Evolutionary conservation across 2,888 invertebrate species (phyloP).

Genomic region (Bunonema sp.): DNA sequence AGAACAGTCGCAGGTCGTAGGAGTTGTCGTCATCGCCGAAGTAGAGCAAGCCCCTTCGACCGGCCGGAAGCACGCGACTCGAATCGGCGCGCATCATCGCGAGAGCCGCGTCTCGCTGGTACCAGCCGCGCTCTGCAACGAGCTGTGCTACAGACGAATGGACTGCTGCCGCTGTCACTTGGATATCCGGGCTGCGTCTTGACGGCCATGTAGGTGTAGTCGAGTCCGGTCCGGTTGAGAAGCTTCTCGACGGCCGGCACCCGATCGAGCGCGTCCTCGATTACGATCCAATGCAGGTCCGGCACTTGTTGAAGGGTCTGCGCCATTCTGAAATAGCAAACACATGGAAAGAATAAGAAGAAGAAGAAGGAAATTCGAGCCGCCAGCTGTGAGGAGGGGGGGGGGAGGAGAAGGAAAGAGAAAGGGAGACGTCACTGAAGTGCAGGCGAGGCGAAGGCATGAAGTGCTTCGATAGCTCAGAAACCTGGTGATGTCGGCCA

Average conservation of each 20-base stretch:
- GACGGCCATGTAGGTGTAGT: slow-evolving; percentile 15
- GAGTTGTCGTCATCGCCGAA: slow-evolving; percentile 18
- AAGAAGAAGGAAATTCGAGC: no score
- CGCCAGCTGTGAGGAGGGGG: no score
- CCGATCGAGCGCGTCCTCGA: slow-evolving; percentile 14
- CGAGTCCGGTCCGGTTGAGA: slow-evolving; percentile 11
- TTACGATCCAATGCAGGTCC: slow-evolving; percentile 21
- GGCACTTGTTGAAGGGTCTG: slow-evolving; percentile 17
- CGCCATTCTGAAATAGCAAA: slow-evolving; percentile 20
- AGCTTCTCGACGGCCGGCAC: slow-evolving; percentile 6
- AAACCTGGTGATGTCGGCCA: no score
- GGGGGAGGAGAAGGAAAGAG: no score
- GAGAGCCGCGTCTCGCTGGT: slow-evolving; percentile 21
- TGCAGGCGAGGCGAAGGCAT: no score
- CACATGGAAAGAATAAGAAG: no score
- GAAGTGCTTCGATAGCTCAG: no score
- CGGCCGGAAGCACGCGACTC: slow-evolving; percentile 1
- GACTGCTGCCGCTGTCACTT: slow-evolving; percentile 4
- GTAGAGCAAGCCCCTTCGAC: slow-evolving; percentile 9
- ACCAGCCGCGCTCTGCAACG: slow-evolving; percentile 24
- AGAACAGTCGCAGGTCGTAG: slow-evolving; percentile 12
- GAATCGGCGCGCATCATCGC: slow-evolving; percentile 13
- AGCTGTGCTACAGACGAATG: neutral
- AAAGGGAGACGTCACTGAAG: no score
- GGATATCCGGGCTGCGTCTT: slow-evolving; percentile 17